These are phyloP conservation scores for Drosophila sp. DNA, from an alignment of 1,140 invertebrate species.

Conservation along the genomic window DNA sequence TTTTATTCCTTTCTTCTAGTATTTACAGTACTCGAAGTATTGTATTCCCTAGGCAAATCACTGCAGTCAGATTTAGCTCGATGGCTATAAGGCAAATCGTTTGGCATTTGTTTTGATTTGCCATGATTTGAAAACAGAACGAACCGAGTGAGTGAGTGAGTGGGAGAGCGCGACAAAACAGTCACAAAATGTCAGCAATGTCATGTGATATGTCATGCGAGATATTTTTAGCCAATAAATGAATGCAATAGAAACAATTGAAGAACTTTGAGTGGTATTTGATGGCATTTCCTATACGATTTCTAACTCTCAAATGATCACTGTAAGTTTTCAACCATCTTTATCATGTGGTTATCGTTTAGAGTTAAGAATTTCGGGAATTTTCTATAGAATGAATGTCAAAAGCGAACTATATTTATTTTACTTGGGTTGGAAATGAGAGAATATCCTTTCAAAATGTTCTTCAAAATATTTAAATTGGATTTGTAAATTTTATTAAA, in stretches of 20 bases:
- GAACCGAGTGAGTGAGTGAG: conserved; percentile 23
- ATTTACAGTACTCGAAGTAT: conserved; percentile 8
- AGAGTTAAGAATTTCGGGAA: too few relatives aligned
- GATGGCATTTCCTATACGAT: too few relatives aligned
- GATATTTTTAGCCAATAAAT: neutral
- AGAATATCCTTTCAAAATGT: too few relatives aligned
- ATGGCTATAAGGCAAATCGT: conserved; percentile 75
- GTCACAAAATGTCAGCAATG: neutral
- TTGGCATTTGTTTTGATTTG: conserved; percentile 79
- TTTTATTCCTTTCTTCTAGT: conserved; percentile 34
- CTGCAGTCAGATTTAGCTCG: conserved; percentile 60
- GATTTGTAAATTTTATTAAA: too few relatives aligned
- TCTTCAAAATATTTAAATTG: too few relatives aligned
- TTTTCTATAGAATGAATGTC: too few relatives aligned
- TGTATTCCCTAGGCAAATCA: conserved; percentile 78
- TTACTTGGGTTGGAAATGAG: too few relatives aligned
- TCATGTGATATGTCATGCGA: conserved; percentile 13
- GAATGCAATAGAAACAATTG: neutral
- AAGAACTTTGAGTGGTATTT: too few relatives aligned
- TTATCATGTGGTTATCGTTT: too few relatives aligned
- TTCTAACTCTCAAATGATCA: too few relatives aligned
- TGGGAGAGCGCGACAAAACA: conserved; percentile 4
- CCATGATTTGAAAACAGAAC: conserved; percentile 70
- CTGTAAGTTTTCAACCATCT: too few relatives aligned
- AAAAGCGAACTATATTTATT: too few relatives aligned